Evolutionary conservation across 2,113 vertebrate genomes (phyloP), one percentile per base, ranked within the genome.

Genomic region (Microcebus jonahi): DNA sequence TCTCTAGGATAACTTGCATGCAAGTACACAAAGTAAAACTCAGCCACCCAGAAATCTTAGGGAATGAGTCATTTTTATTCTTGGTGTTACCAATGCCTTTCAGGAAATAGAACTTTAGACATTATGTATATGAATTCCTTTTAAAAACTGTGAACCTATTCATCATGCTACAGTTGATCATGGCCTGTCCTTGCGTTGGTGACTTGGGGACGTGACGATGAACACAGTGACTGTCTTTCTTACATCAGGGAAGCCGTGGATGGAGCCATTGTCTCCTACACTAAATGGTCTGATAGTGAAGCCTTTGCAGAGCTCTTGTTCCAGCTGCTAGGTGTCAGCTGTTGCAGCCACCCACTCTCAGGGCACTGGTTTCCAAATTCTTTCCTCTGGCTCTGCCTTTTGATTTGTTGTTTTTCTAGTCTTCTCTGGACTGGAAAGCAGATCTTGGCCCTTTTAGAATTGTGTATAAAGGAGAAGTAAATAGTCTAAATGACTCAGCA

Each of bases 21-120:
- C 83, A 79, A 91, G 93, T 84, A 92, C 14, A 25, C 55, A 73
- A 59, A 79, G 55, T 77, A 90, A 94, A 93, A 97, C 91, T 92
- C 85, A 85, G 68, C 63, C 36, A 79, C 93, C 67, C 87, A 63
- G 91, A 90, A 94, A 85, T 85, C 91, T 63, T 57, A 17, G 61
- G 21, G 82, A 68, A 53, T 94, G 94, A 97, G 82, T 96, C 95
- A 85, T 76, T 77, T 87, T 80, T 70, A 48, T 67, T 96, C 65
- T 93, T 85, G 15, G 61, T 57, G 25, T 73, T 88, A 55, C 92
- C 73, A 48, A 50, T 90, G 29, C 55, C 27, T 79, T 91, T 92
- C 57, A 77, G 83, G 71, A 88, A 95, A 73, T 61, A 85, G 92
- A 95, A 86, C 27, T 84, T 88, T 17, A 92, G 80, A 23, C 65